Percentiles rank a stretch among this genome's conserved stretches.
Conservation (phyloP, 2,113 vertebrate species). For the Rhabdornis inornatus region DNA sequence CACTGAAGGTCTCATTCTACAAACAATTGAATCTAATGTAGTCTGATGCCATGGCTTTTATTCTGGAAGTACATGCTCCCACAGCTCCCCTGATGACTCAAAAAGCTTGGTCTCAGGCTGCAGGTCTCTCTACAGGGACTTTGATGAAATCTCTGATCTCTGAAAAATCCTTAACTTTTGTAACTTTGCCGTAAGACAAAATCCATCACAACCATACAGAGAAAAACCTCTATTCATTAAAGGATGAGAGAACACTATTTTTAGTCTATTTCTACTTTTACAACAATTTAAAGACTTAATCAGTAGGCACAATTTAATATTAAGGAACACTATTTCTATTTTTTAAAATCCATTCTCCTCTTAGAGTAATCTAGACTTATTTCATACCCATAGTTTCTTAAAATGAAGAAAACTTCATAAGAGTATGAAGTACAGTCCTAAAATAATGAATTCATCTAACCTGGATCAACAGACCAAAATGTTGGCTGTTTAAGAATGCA, state of each 20-base stretch:
- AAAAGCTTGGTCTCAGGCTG: background rate
- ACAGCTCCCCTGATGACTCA: background rate
- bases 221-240: background rate
- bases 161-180: background rate
- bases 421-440: background rate
- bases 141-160: background rate
- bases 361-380: slow-evolving; percentile 2
- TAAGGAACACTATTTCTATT: background rate
- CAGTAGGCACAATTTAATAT: background rate
- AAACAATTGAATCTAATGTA: background rate
- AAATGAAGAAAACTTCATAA: slow-evolving; percentile 9
- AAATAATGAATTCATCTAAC: slow-evolving; percentile 33
- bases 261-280: background rate
- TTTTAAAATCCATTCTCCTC: background rate
- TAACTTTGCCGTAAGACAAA: background rate
- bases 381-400: background rate
- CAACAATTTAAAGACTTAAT: background rate
- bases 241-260: background rate
- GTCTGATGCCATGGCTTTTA: background rate
- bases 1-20: background rate
- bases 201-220: background rate
- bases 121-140: background rate
- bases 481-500: background rate
- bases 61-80: background rate
- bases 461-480: slow-evolving; percentile 24